Evolutionary conservation across 2,888 invertebrate species (phyloP).

Genomic region (Chymomyza procnemis): DNA sequence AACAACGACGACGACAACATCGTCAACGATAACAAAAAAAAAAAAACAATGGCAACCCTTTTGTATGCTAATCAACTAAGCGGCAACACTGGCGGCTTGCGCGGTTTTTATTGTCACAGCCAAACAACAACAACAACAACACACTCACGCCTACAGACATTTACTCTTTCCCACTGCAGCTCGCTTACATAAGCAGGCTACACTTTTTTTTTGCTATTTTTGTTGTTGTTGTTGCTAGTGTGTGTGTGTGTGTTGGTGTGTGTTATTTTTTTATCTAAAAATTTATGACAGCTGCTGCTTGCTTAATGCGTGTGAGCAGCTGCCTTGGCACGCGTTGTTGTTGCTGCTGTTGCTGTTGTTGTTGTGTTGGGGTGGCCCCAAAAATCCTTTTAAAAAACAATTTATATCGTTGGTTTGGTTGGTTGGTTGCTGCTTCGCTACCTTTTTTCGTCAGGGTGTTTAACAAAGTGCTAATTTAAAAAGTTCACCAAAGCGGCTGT

Average conservation of each 20-base stretch:
- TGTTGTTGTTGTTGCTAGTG: conserved; percentile 15
- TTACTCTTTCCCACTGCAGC: neutral
- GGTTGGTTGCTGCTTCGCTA: conserved; percentile 33
- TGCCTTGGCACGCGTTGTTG: conserved; percentile 56
- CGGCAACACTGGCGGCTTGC: conserved; percentile 5
- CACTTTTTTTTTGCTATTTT: conserved; percentile 29
- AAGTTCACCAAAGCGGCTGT: conserved; percentile 59
- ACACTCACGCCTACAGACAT: neutral
- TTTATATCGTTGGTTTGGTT: conserved; percentile 49
- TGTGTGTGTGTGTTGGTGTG: neutral
- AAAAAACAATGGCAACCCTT: conserved; percentile 28
- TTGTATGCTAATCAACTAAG: conserved; percentile 64
- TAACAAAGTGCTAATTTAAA: conserved; percentile 77
- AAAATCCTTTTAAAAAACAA: conserved; percentile 72
- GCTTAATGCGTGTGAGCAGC: conserved; percentile 68
- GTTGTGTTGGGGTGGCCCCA: conserved; percentile 41
- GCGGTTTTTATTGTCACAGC: conserved; percentile 33
- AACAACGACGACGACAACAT: conserved; percentile 1
- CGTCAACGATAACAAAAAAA: no score
- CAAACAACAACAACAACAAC: neutral
- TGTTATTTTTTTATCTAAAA: conserved; percentile 38
- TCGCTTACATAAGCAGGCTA: conserved; percentile 47
- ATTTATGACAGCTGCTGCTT: conserved; percentile 65
- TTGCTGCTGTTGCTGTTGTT: neutral
- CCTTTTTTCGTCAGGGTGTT: conserved; percentile 70